Evolutionary conservation across 2,888 invertebrate genomes (phyloP).

Genomic region (Norana najaformis): DNA sequence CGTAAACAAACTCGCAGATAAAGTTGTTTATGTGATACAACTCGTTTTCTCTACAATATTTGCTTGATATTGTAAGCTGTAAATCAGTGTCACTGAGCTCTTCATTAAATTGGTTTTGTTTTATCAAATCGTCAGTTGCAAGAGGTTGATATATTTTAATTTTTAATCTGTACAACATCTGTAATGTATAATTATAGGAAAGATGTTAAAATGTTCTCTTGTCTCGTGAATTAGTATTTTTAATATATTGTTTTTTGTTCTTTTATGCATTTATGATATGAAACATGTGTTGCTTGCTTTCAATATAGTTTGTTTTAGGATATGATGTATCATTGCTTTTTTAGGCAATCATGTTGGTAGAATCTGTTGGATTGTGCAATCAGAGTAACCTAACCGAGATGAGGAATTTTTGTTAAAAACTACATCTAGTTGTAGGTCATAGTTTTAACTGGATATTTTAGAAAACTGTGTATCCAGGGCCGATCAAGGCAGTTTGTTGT

Average conservation of each 20-base stretch:
- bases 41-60: neutral
- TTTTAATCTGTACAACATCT: neutral
- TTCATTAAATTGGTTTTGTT: neutral
- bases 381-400: no score
- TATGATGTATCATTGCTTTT: no score
- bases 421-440: neutral
- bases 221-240: neutral
- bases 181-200: neutral
- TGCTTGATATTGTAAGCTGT: neutral
- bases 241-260: neutral
- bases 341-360: no score
- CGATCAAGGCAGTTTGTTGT: no score
- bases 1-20: neutral
- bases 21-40: neutral
- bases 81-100: neutral
- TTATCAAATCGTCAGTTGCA: neutral
- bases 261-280: neutral
- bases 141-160: slow-evolving; percentile 3
- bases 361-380: no score
- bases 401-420: no score
- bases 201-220: neutral
- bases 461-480: neutral
- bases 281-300: neutral
- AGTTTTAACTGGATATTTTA: neutral
- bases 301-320: neutral